Base-by-base conservation (phyloP, 2,797 vertebrate genomes). In the Gymnothorax reevesii region DNA sequence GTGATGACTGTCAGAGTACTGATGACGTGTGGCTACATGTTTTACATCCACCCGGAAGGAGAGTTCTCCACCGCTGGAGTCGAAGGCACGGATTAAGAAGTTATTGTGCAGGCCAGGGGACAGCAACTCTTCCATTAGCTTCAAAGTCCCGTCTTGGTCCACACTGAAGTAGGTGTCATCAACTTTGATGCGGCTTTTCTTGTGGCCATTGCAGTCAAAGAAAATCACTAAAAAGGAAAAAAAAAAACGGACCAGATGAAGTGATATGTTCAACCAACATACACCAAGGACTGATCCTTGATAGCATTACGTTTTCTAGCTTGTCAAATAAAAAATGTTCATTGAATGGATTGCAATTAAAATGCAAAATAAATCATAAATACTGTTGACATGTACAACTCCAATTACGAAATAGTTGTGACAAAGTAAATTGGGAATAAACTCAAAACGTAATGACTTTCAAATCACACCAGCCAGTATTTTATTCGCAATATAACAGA, bases 191-290 rank as follows among this genome's bases (percentile, higher is more conserved):
- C 4, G 77, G 20, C 49, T 17, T 55, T 22, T 80, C 49, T 9
- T 80, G 10, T 80, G 77, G 49, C 77, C 77, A n/a, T 9, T 80
- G 77, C 77, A 80, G 77, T 80, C 77, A 80, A 49, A 80, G n/a
- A 80, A 22, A 55, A 8, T 80, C 77, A 80, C 77, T 80, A n/a
- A 20, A 55, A 80, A 42, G 33, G 2, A 42, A 42, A 42, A 42
- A 42, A 42, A n/a, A 20, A 55, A 80, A 71, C 1, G 42, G 15
- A 79, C 25, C 20, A 0, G 13, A 5, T 49, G 5, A 75, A 75
- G 20, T 77, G 5, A 77, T 15, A 13, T 15, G 12, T 77, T 49
- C 33, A 77, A 77, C 2, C 15, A 77, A 49, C 15, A 77, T 52
- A 77, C 33, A 52, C 17, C 4, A 75, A 75, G 73, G 7, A 80